Conservation (phyloP, 2,888 invertebrate species). For the Nomada fucata region DNA sequence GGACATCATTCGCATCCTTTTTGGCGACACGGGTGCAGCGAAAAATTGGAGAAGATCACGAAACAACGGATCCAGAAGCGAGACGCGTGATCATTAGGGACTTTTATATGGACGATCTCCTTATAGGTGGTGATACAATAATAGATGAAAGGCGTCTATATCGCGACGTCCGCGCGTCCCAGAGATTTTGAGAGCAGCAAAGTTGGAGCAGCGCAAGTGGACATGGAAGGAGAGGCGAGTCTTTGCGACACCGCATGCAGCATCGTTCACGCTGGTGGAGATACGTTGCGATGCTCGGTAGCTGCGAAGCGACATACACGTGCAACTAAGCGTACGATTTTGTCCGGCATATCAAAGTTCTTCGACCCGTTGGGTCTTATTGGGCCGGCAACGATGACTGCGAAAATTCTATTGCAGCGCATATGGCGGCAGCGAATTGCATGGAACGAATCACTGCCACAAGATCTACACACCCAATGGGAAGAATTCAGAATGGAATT, state of each 20-base stretch:
- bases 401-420: slow-evolving; percentile 36
- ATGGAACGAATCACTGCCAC: slow-evolving; percentile 45
- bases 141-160: background rate
- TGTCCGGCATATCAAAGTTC: background rate
- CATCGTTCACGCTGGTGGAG: background rate
- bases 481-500: background rate
- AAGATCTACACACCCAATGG: slow-evolving; percentile 29
- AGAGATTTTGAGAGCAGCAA: background rate
- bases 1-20: background rate
- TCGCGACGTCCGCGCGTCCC: background rate
- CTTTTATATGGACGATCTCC: background rate
- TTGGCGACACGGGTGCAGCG: background rate
- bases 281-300: background rate
- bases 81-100: background rate
- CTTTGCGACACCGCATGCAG: background rate
- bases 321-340: background rate
- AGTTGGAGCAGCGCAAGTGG: background rate
- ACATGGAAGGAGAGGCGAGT: background rate
- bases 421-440: slow-evolving; percentile 23
- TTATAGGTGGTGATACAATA: background rate
- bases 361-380: slow-evolving; percentile 13
- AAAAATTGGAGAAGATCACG: background rate
- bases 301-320: background rate
- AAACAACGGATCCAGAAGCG: background rate
- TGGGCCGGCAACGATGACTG: background rate